Evolutionary conservation across 2,797 vertebrate genomes (phyloP).

Genomic region (Sebastes hubbsi): DNA sequence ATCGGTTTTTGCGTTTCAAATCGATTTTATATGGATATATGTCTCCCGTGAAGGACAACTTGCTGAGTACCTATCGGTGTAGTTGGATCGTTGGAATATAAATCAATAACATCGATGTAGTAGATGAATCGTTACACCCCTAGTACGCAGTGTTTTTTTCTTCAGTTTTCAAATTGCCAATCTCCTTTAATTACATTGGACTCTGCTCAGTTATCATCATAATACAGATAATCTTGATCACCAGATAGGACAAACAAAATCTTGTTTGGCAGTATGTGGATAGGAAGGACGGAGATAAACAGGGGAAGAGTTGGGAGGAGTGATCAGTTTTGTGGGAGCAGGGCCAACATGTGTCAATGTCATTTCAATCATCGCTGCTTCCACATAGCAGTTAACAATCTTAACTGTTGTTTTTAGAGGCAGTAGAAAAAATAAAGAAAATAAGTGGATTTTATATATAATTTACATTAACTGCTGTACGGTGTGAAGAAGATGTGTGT

Average conservation of each 20-base stretch:
- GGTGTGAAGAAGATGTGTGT: neutral
- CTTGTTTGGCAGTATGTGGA: neutral
- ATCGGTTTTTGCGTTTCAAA: too few relatives aligned
- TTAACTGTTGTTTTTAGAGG: neutral
- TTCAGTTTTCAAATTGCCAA: neutral
- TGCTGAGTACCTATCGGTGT: too few relatives aligned
- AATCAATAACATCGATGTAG: too few relatives aligned
- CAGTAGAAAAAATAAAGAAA: neutral
- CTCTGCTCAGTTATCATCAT: slow-evolving; percentile 14
- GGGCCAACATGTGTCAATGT: neutral
- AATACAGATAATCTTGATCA: slow-evolving; percentile 18
- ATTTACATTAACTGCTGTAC: neutral
- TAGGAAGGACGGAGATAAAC: neutral
- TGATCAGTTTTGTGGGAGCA: neutral
- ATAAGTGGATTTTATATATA: neutral
- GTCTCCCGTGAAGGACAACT: too few relatives aligned
- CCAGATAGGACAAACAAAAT: neutral
- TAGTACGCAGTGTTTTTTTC: neutral
- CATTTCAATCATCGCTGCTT: neutral
- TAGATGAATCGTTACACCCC: too few relatives aligned
- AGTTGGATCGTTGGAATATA: too few relatives aligned
- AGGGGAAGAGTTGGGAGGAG: neutral
- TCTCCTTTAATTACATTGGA: slow-evolving; percentile 4
- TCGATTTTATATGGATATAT: too few relatives aligned
- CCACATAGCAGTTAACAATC: neutral